Evolutionary conservation across 2,888 invertebrate genomes (phyloP), one percentile per base, ranked within the genome.

Genomic region (Ephialtes manifestator): DNA sequence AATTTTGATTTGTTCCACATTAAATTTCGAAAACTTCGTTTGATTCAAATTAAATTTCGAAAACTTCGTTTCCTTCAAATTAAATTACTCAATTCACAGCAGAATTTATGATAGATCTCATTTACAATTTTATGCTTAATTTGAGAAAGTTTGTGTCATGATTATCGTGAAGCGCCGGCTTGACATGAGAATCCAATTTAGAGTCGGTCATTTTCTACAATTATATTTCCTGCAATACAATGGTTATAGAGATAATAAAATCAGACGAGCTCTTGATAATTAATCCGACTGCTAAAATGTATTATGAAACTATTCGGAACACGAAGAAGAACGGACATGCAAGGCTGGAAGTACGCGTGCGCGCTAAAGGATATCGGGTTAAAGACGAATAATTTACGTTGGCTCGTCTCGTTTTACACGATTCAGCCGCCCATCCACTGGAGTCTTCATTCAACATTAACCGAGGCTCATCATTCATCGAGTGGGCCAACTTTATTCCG

Each of bases 351-450:
- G n/a, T 60, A 39, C 60, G 63, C 60, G 24, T 58, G 75, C 63
- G 67, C 79, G 77, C 55, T 81, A 43, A 84, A 86, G 85, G 86
- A 76, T 83, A 85, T 74, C 80, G 60, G 58, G 79, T 58, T 83
- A 80, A 77, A 81, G 65, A 72, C 77, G 72, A 87, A 87, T 87
- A 82, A 86, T 85, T 87, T 83, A 84, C 80, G 55, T 65, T 81
- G 74, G 74, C 85, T 84, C 86, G 83, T 81, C 85, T 84, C 87
- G 83, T 80, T 84, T 85, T 85, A 83, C 76, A 65, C 79, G 60
- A 20, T 51, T 58, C 48, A 35, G 48, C n/a, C 39, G 13, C 39
- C 51, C 67, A 51, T 55, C 67, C 71, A 67, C 53, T 18, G 35
- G 70, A 60, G 84, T 79, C 55, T 74, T 74, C 82, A 74, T 83